These are phyloP conservation scores for Erythrolamprus reginae DNA, from an alignment of 2,113 vertebrate genomes.

Conservation along the genomic window DNA sequence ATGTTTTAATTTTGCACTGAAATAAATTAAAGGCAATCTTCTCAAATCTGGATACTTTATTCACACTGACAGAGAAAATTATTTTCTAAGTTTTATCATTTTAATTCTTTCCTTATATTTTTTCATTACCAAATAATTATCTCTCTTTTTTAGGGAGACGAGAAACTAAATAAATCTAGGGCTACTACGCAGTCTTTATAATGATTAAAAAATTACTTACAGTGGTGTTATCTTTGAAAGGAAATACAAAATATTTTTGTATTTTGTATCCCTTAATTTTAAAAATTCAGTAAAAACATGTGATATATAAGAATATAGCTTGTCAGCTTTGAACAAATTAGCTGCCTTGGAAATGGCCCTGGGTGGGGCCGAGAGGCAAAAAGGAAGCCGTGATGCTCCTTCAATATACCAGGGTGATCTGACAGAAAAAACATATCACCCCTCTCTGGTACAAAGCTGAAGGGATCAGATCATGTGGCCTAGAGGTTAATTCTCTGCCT, in stretches of 20 bases:
- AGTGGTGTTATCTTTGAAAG: conserved; percentile 35
- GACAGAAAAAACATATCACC: no score
- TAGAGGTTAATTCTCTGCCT: no score
- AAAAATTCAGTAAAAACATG: no score
- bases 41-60: conserved; percentile 61
- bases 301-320: no score
- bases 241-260: conserved; percentile 33
- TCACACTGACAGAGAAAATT: conserved; percentile 51
- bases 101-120: conserved; percentile 56
- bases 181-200: conserved; percentile 37
- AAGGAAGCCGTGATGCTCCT: no score
- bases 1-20: conserved; percentile 42
- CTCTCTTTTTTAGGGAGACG: neutral
- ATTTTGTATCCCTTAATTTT: no score
- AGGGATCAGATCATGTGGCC: no score
- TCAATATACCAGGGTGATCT: no score
- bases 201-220: conserved; percentile 29
- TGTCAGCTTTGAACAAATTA: no score
- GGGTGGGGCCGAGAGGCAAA: no score
- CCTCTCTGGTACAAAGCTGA: no score
- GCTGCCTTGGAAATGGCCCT: no score
- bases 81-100: conserved; percentile 60
- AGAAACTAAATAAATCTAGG: conserved; percentile 22
- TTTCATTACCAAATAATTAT: conserved; percentile 46
- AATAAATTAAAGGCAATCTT: conserved; percentile 49